Evolutionary conservation across 2,797 vertebrate genomes (phyloP).

Genomic region (Carduelis carduelis): DNA sequence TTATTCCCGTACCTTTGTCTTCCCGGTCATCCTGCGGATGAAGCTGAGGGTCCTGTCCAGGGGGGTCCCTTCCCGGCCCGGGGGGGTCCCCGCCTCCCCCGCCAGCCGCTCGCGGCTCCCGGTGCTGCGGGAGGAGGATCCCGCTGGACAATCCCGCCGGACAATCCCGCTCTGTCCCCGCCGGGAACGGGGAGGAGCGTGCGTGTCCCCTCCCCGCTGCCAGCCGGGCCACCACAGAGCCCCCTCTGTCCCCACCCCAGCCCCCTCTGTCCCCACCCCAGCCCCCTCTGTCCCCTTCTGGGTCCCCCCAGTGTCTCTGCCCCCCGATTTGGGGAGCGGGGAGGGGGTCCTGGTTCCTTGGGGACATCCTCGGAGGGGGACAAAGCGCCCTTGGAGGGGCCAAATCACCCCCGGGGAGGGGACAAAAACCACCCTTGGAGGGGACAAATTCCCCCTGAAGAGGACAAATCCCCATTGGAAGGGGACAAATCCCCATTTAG

Average conservation of each 20-base stretch:
- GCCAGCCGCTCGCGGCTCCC: constrained; percentile 68
- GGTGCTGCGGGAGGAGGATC: neutral
- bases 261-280: too few relatives aligned
- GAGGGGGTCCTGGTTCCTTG: neutral
- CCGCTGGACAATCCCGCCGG: neutral
- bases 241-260: neutral
- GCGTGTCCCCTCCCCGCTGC: neutral
- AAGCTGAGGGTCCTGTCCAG: constrained; percentile 75
- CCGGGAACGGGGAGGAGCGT: constrained; percentile 28
- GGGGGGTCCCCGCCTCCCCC: neutral
- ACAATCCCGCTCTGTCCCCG: constrained; percentile 6
- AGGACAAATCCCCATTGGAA: too few relatives aligned
- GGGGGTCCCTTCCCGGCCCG: constrained; percentile 23
- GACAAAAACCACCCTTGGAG: neutral
- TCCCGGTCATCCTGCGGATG: constrained; percentile 73
- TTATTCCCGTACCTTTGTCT: constrained; percentile 65
- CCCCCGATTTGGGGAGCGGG: neutral
- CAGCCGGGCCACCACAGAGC: neutral
- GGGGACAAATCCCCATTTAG: too few relatives aligned
- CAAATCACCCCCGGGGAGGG: neutral
- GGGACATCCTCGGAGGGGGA: neutral
- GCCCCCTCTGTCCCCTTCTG: neutral
- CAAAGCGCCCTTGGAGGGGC: neutral
- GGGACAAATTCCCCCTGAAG: neutral
- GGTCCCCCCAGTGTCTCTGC: accelerated